Evolutionary conservation across 2,113 vertebrate genomes (phyloP).

Genomic region (Myrmecobius fasciatus): DNA sequence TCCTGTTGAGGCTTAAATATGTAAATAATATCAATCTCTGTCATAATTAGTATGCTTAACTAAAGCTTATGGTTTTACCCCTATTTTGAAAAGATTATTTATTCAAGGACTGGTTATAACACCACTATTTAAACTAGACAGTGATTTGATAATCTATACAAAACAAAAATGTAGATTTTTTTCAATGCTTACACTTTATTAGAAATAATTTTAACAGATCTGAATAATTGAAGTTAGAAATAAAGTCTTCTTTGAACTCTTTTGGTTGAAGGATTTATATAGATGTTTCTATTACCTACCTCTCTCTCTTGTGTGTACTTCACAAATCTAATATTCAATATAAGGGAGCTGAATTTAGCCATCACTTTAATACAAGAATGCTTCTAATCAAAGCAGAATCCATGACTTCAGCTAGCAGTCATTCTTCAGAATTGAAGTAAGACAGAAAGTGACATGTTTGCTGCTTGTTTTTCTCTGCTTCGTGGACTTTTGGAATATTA

Average conservation of each 20-base stretch:
- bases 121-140: neutral
- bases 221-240: constrained; percentile 17
- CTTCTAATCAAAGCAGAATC: neutral
- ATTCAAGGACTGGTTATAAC: constrained; percentile 26
- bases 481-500: neutral
- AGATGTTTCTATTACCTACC: neutral
- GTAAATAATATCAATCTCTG: constrained; percentile 12
- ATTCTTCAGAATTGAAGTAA: neutral
- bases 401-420: neutral
- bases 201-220: constrained; percentile 32
- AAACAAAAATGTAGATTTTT: constrained; percentile 40
- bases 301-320: neutral
- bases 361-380: neutral
- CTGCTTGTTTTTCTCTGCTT: neutral
- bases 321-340: neutral
- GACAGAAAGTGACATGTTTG: neutral
- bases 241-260: constrained; percentile 8
- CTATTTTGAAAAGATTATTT: neutral
- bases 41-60: constrained; percentile 39
- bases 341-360: neutral
- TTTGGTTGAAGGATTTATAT: neutral
- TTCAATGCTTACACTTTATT: neutral
- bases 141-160: constrained; percentile 42
- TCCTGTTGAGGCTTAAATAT: constrained; percentile 46
- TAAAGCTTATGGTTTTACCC: neutral